Conservation (phyloP, 2,888 invertebrate genomes). For the Cynaeus angustus region DNA sequence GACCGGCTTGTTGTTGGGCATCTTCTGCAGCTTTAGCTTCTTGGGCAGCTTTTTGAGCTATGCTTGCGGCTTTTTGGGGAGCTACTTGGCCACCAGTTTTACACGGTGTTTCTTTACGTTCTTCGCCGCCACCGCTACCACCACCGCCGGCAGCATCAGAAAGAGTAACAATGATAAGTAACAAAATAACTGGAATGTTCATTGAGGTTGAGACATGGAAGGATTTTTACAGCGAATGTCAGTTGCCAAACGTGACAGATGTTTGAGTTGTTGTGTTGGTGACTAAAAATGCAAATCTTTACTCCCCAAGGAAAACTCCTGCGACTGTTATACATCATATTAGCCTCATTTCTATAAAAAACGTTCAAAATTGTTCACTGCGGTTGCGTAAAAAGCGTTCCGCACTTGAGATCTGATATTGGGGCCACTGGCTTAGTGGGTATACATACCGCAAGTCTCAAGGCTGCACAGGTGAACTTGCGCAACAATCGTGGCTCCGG, state of each 20-base stretch:
- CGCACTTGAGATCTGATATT: constrained; percentile 20
- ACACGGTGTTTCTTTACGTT: constrained; percentile 5
- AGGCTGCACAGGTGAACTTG: constrained; percentile 49
- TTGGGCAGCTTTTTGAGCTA: constrained; percentile 83
- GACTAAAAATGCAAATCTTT: too few relatives aligned
- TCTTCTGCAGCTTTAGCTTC: constrained; percentile 84
- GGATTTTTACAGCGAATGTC: not conserved
- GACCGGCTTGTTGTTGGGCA: constrained; percentile 81
- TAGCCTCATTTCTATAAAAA: not conserved
- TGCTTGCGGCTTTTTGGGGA: constrained; percentile 72
- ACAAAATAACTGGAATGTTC: not conserved
- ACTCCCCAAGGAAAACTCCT: not conserved
- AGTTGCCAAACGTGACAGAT: not conserved
- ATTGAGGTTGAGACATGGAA: constrained; percentile 3
- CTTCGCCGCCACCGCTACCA: not conserved
- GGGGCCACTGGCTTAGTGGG: constrained; percentile 48
- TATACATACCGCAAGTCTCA: constrained; percentile 45
- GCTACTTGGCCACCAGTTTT: constrained; percentile 2
- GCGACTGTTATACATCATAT: not conserved
- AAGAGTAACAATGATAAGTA: not conserved
- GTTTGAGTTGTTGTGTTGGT: too few relatives aligned
- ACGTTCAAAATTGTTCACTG: not conserved
- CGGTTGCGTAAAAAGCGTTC: constrained; percentile 22
- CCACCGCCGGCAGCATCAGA: not conserved
- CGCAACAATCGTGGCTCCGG: constrained; percentile 29